Conservation (phyloP, 2,888 invertebrate species). For the Drosophila melanosoma region DNA sequence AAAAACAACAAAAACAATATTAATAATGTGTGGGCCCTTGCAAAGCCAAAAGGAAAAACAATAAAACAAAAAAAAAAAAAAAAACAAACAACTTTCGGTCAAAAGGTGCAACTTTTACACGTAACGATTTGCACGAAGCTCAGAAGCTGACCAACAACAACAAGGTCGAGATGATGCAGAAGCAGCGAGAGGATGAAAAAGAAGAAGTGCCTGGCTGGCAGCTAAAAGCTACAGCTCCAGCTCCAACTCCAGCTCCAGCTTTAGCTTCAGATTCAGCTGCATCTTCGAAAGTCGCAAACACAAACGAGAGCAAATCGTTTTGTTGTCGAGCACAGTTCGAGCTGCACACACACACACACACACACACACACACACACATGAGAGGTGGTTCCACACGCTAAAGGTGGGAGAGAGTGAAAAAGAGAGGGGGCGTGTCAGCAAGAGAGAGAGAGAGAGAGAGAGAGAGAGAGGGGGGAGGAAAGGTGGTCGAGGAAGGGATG, state of each 20-base stretch:
- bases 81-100: constrained; percentile 74
- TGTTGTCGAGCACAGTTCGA: constrained; percentile 67
- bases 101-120: constrained; percentile 81
- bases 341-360: constrained; percentile 8
- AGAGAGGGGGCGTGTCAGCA: not conserved
- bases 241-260: not conserved
- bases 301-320: constrained; percentile 81
- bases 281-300: constrained; percentile 51
- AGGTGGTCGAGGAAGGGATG: not conserved
- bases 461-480: not conserved
- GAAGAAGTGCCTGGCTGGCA: constrained; percentile 5
- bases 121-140: constrained; percentile 77
- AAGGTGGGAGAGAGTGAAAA: not conserved
- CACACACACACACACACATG: not conserved
- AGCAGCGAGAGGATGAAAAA: not conserved
- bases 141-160: constrained; percentile 16
- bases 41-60: not conserved
- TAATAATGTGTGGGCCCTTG: constrained; percentile 41
- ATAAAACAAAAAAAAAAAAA: constrained; percentile 10
- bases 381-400: not conserved
- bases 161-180: constrained; percentile 2
- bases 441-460: not conserved
- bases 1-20: constrained; percentile 11
- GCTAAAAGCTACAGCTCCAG: constrained; percentile 11
- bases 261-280: not conserved